Evolutionary conservation across 2,888 invertebrate genomes (phyloP).

Genomic region (Lithophane socia): DNA sequence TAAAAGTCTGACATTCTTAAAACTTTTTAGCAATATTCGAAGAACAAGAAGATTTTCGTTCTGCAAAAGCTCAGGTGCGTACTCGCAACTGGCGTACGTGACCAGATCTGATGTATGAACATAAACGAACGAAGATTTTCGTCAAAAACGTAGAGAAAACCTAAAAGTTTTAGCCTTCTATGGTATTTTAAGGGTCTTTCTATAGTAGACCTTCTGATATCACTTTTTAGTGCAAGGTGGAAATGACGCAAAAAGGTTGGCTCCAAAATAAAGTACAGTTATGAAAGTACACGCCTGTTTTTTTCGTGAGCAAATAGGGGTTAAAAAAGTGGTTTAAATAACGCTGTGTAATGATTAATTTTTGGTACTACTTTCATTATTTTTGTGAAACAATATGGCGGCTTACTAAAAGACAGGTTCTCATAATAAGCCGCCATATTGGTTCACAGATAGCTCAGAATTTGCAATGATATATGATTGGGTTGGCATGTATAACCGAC

Average conservation of each 20-base stretch:
- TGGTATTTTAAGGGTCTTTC: no score
- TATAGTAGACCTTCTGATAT: slow-evolving; percentile 28
- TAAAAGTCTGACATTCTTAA: no score
- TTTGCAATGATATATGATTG: neutral
- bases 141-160: no score
- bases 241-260: slow-evolving; percentile 57
- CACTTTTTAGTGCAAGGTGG: slow-evolving; percentile 1
- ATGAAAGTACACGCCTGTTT: slow-evolving; percentile 49
- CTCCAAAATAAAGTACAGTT: slow-evolving; percentile 63
- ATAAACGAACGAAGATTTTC: no score
- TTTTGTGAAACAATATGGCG: neutral
- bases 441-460: neutral
- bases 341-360: slow-evolving; percentile 32
- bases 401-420: no score
- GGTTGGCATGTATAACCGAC: neutral
- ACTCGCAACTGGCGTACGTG: no score
- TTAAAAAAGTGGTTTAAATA: slow-evolving; percentile 46
- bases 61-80: no score
- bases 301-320: slow-evolving; percentile 52
- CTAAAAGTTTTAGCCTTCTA: no score
- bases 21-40: no score
- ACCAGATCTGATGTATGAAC: no score
- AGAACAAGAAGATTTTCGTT: no score
- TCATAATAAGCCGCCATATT: no score
- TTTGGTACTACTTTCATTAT: slow-evolving; percentile 8